phyloP scores from a whole-genome alignment of 1,140 invertebrate species.

The Aphidius ervi region DNA sequence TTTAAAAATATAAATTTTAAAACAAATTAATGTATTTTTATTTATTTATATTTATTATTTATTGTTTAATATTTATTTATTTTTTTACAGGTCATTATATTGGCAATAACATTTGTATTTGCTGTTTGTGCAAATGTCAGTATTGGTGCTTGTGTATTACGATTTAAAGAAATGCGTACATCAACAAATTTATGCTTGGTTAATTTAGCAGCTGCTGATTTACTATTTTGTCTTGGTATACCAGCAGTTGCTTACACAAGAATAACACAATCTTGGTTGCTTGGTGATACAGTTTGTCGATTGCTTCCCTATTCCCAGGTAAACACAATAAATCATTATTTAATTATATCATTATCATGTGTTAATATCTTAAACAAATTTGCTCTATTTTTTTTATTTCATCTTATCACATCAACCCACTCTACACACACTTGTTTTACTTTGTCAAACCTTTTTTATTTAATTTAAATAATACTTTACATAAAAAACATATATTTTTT shows the following conservation, averaged over 20 bases:
- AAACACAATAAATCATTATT: not conserved
- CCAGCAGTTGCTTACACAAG: constrained; percentile 56
- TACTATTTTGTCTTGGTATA: constrained; percentile 57
- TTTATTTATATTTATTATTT: constrained; percentile 8
- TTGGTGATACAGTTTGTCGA: constrained; percentile 55
- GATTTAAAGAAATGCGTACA: constrained; percentile 66
- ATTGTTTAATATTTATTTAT: constrained; percentile 24
- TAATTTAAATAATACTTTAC: too few species aligned
- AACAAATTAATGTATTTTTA: not conserved
- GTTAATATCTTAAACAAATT: not conserved
- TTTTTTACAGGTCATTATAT: constrained; percentile 41
- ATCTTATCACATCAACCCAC: not conserved
- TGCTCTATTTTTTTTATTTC: not conserved
- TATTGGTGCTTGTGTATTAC: constrained; percentile 47
- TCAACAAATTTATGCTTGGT: constrained; percentile 73
- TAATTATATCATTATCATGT: not conserved
- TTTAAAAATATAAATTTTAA: too few species aligned
- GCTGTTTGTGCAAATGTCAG: constrained; percentile 48
- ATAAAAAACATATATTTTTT: too few species aligned
- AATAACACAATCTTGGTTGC: constrained; percentile 52
- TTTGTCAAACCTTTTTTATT: too few species aligned
- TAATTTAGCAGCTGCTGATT: constrained; percentile 66
- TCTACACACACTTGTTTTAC: too few species aligned
- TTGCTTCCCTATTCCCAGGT: constrained; percentile 60
- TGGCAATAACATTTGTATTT: constrained; percentile 45